These are phyloP conservation scores for Equus przewalskii DNA, from an alignment of 2,113 vertebrate species.

Conservation along the genomic window DNA sequence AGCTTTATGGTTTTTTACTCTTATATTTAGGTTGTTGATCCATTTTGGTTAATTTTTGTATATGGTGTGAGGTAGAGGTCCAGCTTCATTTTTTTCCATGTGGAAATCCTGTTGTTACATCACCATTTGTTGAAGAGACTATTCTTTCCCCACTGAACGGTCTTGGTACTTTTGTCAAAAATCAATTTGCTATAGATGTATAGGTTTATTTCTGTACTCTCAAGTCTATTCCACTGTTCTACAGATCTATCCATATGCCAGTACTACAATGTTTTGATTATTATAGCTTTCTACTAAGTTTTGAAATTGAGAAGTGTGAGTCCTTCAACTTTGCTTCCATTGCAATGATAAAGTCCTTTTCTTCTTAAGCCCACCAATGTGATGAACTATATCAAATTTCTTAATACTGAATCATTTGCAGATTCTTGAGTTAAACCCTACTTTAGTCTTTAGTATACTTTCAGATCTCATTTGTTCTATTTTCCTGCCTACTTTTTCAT, in stretches of 20 bases:
- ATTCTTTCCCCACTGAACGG: not conserved
- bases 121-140: not conserved
- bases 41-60: constrained; percentile 29
- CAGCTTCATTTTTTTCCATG: not conserved
- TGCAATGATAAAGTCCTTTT: not conserved
- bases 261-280: not conserved
- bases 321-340: not conserved
- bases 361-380: not conserved
- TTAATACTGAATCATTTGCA: not conserved
- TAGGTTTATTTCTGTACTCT: not conserved
- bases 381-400: not conserved
- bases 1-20: not conserved
- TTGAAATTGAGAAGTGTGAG: not conserved
- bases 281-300: not conserved
- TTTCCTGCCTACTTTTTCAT: not conserved
- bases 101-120: not conserved
- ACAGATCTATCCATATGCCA: not conserved
- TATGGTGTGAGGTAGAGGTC: not conserved
- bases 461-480: not conserved
- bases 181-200: not conserved
- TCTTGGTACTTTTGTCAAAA: not conserved
- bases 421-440: not conserved
- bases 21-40: not conserved
- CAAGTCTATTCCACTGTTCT: not conserved
- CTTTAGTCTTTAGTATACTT: not conserved